Evolutionary conservation across 2,113 vertebrate species (phyloP).

Genomic region (Dicerorhinus sumatrensis): DNA sequence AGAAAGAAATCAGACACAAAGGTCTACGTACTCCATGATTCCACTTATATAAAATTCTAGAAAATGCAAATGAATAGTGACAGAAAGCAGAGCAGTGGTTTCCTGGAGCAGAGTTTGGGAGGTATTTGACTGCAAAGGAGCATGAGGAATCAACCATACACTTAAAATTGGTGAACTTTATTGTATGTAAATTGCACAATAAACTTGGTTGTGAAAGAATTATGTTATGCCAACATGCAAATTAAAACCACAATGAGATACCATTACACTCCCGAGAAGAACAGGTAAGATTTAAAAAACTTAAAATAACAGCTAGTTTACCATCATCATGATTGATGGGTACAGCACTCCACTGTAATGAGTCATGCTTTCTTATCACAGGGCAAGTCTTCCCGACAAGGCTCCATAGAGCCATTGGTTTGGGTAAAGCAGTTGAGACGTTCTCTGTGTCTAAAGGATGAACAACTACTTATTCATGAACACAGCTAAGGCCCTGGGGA

Average conservation of each 20-base stretch:
- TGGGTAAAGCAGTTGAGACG: not conserved
- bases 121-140: not conserved
- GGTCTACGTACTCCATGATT: too few species aligned
- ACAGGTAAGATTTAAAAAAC: too few species aligned
- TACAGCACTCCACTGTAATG: not conserved
- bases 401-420: not conserved
- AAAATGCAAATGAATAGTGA: not conserved
- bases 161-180: not conserved
- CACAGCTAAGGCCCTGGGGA: not conserved
- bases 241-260: not conserved
- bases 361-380: not conserved
- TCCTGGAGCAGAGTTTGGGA: not conserved
- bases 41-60: not conserved
- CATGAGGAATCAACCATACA: not conserved
- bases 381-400: not conserved
- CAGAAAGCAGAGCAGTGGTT: not conserved
- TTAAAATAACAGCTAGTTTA: too few species aligned
- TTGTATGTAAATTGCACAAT: not conserved
- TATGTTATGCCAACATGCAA: not conserved
- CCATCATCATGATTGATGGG: too few species aligned
- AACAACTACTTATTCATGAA: not conserved
- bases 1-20: too few species aligned
- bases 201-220: not conserved
- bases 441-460: not conserved
- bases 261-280: not conserved